These are phyloP conservation scores for Pocota personata DNA, from an alignment of 2,888 invertebrate genomes.

Conservation along the genomic window DNA sequence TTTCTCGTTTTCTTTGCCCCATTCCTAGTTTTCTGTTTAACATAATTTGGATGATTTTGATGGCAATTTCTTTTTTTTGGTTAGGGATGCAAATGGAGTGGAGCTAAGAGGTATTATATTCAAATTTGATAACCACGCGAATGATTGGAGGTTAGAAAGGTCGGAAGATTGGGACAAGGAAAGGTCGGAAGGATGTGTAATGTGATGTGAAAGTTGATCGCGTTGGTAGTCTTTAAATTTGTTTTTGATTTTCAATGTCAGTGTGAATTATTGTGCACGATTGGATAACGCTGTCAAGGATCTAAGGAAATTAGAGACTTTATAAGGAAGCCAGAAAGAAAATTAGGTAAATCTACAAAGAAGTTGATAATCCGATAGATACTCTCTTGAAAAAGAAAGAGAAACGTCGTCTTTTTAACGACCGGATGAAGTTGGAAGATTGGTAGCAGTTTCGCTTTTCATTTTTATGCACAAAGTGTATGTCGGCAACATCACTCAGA, in stretches of 20 bases:
- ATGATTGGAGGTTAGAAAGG: slow-evolving; percentile 33
- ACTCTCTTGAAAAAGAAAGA: neutral
- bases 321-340: neutral
- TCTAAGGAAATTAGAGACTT: neutral
- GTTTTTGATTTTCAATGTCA: slow-evolving; percentile 6
- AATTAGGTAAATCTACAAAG: neutral
- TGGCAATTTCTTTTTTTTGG: neutral
- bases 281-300: neutral
- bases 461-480: too few relatives aligned
- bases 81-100: slow-evolving; percentile 19
- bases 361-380: neutral
- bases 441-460: too few relatives aligned
- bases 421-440: too few relatives aligned
- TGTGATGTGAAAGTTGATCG: slow-evolving; percentile 18
- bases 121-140: slow-evolving; percentile 41
- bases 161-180: neutral
- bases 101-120: slow-evolving; percentile 30
- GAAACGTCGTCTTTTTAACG: too few relatives aligned
- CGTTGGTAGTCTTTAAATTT: neutral
- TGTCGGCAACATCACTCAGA: too few relatives aligned
- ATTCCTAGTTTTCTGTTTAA: neutral
- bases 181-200: slow-evolving; percentile 24
- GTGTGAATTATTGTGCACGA: neutral
- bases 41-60: slow-evolving; percentile 37
- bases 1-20: neutral